These are phyloP conservation scores for Parochlus steinenii DNA, from an alignment of 2,888 invertebrate genomes.

Conservation along the genomic window DNA sequence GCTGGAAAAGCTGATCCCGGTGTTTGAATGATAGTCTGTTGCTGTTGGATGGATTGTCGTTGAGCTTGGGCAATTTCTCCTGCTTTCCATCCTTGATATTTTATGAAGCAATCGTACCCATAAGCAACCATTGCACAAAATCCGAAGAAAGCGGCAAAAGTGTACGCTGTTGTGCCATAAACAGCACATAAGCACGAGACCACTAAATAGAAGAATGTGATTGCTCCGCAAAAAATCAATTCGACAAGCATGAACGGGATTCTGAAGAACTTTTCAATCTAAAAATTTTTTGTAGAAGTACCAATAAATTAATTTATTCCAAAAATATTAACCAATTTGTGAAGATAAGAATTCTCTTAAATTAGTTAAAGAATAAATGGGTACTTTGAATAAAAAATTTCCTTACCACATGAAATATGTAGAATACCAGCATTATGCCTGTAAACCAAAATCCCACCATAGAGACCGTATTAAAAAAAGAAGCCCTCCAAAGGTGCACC, in stretches of 20 bases:
- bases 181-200: conserved; percentile 54
- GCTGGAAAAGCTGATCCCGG: conserved; percentile 11
- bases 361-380: too few species aligned
- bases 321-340: too few species aligned
- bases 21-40: conserved; percentile 5
- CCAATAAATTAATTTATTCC: too few species aligned
- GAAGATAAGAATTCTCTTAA: too few species aligned
- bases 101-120: conserved; percentile 62
- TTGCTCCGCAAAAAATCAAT: conserved; percentile 53
- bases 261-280: conserved; percentile 67
- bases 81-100: conserved; percentile 46
- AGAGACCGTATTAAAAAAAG: conserved; percentile 61
- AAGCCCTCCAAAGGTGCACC: conserved; percentile 39
- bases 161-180: conserved; percentile 38
- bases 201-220: conserved; percentile 58
- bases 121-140: conserved; percentile 66
- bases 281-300: too few species aligned
- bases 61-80: conserved; percentile 58
- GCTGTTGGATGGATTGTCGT: conserved; percentile 1
- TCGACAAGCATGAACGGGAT: conserved; percentile 80
- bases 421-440: conserved; percentile 57
- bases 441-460: conserved; percentile 79
- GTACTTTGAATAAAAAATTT: too few species aligned
- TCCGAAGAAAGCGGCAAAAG: conserved; percentile 63
- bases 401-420: conserved; percentile 72